Evolutionary conservation across 2,113 vertebrate genomes (phyloP), one percentile per base, ranked within the genome.

Genomic region (Ciconia boyciana): DNA sequence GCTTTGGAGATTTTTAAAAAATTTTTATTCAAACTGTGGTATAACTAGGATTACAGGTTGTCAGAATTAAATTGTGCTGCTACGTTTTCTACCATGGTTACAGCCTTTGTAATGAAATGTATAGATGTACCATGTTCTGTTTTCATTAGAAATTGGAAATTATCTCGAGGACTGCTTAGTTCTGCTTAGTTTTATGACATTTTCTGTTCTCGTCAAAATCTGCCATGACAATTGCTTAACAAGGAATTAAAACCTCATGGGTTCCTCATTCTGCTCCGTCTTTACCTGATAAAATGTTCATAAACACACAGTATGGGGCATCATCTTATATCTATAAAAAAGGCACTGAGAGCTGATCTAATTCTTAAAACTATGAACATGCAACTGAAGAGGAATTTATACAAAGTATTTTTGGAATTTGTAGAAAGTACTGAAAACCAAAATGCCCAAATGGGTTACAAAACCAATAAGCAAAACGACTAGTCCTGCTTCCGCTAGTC

Each of bases 21-120:
- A 3, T 4, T 34, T 36, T 83, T 77, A 8, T 75, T 83, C 68
- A n/a, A 26, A 43, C 51, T 75, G n/a, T 81, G 51, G 41, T 57
- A 29, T 54, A 86, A 92, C 5, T 24, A 61, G 87, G 93, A 97
- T 97, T 97, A 91, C 79, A 92, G 94, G 93, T 90, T 97, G 96
- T 97, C 96, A 97, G 66, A 91, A 89, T 92, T 39, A 91, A 95
- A 71, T 87, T 5, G n/a, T 86, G 32, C 70, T 86, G 32, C 70
- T 88, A 61, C 6, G 0, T 87, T 89, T 91, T 70, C 91, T 94
- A 17, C 94, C 83, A 75, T 84, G 70, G 93, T 87, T 97, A 88
- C 83, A 89, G 81, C 69, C 65, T 96, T 95, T 94, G 75, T 94
- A 87, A 87, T 83, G 70, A 57, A 95, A 82, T 87, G 41, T 87